Conservation (phyloP, 2,797 vertebrate genomes). For the Onychomys torridus region DNA sequence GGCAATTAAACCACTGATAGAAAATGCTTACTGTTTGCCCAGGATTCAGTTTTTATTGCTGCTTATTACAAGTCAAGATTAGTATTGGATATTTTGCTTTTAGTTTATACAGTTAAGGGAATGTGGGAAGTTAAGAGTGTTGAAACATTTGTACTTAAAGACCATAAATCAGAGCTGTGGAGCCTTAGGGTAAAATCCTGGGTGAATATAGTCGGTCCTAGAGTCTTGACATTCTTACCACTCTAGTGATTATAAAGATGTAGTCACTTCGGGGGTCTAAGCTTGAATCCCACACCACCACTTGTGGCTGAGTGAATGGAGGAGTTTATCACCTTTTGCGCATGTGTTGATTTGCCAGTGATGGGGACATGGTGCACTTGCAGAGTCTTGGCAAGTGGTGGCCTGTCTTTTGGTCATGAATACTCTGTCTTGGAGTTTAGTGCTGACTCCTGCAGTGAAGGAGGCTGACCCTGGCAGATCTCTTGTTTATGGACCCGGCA, state of each 20-base stretch:
- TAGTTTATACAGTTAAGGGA: slow-evolving; percentile 11
- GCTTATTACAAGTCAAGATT: not conserved
- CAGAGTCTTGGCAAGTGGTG: not conserved
- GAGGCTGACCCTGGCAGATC: too few species aligned
- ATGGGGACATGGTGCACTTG: too few species aligned
- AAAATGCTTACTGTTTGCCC: not conserved
- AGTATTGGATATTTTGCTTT: not conserved
- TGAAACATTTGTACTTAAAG: not conserved
- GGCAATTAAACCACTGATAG: not conserved
- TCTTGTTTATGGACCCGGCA: not conserved
- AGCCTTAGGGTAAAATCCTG: not conserved
- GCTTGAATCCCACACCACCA: not conserved
- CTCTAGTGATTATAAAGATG: not conserved
- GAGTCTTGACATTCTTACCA: not conserved
- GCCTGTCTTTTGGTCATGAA: not conserved
- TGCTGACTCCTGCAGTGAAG: not conserved
- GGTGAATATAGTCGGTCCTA: not conserved
- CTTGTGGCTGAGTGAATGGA: not conserved
- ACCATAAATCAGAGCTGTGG: not conserved
- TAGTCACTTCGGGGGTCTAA: not conserved
- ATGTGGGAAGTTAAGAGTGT: not conserved
- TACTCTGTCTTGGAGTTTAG: not conserved
- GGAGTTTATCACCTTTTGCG: not conserved
- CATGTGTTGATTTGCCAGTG: not conserved
- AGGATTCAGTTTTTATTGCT: not conserved